Conservation (phyloP, 2,888 invertebrate species). For the Drosophila sordidula region DNA sequence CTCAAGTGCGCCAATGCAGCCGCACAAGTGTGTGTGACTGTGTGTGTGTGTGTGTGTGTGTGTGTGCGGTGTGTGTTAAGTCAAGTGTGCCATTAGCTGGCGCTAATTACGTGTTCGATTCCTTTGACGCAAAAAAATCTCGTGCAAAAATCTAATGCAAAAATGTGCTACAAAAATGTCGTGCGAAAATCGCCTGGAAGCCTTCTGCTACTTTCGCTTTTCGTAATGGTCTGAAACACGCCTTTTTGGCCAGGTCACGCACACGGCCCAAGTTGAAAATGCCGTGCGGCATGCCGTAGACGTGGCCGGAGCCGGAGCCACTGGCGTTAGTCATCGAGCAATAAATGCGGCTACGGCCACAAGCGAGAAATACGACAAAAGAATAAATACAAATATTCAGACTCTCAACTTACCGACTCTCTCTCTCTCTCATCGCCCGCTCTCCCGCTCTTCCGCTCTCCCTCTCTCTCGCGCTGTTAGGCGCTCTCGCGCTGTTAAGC, state of each 20-base stretch:
- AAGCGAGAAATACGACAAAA: not conserved
- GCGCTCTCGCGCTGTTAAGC: constrained; percentile 5
- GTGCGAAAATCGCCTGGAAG: not conserved
- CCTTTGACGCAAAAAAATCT: not conserved
- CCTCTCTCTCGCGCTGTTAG: not conserved
- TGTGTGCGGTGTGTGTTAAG: constrained; percentile 23
- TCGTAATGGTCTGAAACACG: constrained; percentile 10
- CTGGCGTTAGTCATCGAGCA: constrained; percentile 58
- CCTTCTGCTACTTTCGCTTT: constrained; percentile 24
- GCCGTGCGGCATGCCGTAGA: constrained; percentile 14
- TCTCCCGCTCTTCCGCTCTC: constrained; percentile 3
- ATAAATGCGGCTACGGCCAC: constrained; percentile 3
- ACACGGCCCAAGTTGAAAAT: constrained; percentile 24
- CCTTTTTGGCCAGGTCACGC: constrained; percentile 32
- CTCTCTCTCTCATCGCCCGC: constrained; percentile 6
- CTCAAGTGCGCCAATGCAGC: constrained; percentile 68
- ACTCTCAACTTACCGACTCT: not conserved
- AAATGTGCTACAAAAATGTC: too few species aligned
- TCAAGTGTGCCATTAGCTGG: constrained; percentile 24
- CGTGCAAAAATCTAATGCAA: too few species aligned
- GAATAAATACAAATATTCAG: not conserved
- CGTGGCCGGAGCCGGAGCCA: constrained; percentile 26
- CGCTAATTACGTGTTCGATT: constrained; percentile 40
- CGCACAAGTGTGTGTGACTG: constrained; percentile 14
- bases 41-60: constrained; percentile 18